Evolutionary conservation across 2,888 invertebrate species (phyloP), one percentile per base, ranked within the genome.

Genomic region (Lobophora halterata): DNA sequence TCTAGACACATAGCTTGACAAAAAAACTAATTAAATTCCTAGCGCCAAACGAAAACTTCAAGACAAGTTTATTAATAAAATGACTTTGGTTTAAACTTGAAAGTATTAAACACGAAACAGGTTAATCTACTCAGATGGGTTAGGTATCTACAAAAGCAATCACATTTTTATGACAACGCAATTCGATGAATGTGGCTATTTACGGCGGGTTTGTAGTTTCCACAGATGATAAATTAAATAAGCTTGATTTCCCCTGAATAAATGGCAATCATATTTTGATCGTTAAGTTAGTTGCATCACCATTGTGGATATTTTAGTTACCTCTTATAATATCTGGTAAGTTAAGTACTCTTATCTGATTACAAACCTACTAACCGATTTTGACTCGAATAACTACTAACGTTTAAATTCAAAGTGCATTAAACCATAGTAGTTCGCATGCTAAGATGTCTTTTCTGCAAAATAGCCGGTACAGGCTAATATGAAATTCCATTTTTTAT

Each of bases 31-130:
- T n/a, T n/a, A n/a, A n/a, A n/a, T n/a, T n/a, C n/a, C n/a, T n/a
- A n/a, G n/a, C n/a, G n/a, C n/a, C n/a, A n/a, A n/a, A n/a, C n/a
- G n/a, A n/a, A n/a, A n/a, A n/a, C n/a, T n/a, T n/a, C n/a, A n/a
- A n/a, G n/a, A n/a, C n/a, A 54, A 43, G 46, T 54, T 51, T 65
- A 64, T 59, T 60, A 63, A 61, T 58, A 60, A 62, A 64, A 55
- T 64, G 62, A 71, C 70, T 61, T 69, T 67, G 65, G 60, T 60
- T 58, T 58, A 70, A 65, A 64, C 72, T 74, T 77, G 71, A 67
- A 73, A 71, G 68, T 69, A 57, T n/a, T n/a, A n/a, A n/a, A 65
- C 47, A 52, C 46, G 42, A 64, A 72, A 75, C 76, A 58, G 64
- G 74, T 77, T 75, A 49, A 53, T 28, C 33, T 60, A 36, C 14